These are phyloP conservation scores for Aporophyla nigra DNA, from an alignment of 2,888 invertebrate species.

Conservation along the genomic window DNA sequence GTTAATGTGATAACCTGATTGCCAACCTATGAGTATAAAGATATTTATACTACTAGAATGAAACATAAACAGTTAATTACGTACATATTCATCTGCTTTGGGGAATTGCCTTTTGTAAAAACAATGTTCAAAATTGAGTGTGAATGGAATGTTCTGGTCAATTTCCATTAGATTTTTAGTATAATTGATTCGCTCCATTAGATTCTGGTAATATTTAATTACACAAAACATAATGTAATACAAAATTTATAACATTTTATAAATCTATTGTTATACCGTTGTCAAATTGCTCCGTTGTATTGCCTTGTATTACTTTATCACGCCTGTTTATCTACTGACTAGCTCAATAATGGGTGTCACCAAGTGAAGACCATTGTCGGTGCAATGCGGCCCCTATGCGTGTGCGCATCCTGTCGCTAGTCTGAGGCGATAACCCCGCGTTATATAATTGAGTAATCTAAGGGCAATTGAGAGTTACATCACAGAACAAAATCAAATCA, in stretches of 20 bases:
- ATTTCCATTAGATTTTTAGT: background rate
- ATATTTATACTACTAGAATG: no score
- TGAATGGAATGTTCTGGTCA: background rate
- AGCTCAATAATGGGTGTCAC: constrained; percentile 8
- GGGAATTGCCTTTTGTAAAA: no score
- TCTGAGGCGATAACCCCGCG: constrained; percentile 19
- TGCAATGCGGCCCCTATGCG: constrained; percentile 46
- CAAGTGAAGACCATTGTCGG: constrained; percentile 8
- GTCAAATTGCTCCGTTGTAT: background rate
- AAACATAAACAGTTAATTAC: no score
- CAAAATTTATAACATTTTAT: background rate
- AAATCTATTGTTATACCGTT: background rate
- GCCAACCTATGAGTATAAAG: no score
- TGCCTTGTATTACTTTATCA: constrained; percentile 13
- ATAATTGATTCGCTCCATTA: background rate
- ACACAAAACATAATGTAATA: constrained; percentile 1
- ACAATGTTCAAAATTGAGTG: background rate
- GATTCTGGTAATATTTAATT: background rate
- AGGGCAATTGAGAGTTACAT: background rate
- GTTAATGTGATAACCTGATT: no score
- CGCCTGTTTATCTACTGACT: background rate
- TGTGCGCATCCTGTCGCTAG: constrained; percentile 41
- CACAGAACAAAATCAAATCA: no score
- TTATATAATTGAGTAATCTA: constrained; percentile 5
- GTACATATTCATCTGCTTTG: no score